These are phyloP conservation scores for Boulengeromyrus knoepffleri DNA, from an alignment of 2,113 vertebrate species.

Conservation along the genomic window DNA sequence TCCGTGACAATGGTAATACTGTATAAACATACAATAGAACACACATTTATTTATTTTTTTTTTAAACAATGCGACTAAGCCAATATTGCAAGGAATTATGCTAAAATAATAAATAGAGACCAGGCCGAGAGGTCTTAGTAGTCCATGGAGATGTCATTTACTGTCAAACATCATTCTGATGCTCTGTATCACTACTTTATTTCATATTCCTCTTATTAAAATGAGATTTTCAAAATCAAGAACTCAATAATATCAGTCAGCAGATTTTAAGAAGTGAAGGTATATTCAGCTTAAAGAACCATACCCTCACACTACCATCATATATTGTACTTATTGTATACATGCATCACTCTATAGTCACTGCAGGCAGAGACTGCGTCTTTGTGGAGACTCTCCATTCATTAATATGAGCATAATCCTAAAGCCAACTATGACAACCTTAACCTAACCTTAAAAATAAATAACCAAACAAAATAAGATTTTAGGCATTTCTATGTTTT, in stretches of 20 bases:
- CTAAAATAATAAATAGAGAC: neutral
- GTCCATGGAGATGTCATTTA: neutral
- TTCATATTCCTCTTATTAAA: neutral
- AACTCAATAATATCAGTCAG: neutral
- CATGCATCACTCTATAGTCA: neutral
- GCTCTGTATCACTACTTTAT: neutral
- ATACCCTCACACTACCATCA: neutral
- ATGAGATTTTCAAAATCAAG: neutral
- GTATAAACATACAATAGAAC: neutral
- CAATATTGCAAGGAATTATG: neutral
- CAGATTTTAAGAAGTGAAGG: neutral
- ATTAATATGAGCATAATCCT: neutral
- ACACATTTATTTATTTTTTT: neutral
- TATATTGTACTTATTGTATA: neutral
- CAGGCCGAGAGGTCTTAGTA: neutral
- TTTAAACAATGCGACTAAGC: neutral
- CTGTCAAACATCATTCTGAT: neutral
- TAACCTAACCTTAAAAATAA: neutral
- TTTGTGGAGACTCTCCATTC: neutral
- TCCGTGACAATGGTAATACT: neutral
- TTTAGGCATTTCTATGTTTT: neutral
- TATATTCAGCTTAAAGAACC: neutral
- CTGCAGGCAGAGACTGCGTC: neutral
- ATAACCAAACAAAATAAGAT: neutral
- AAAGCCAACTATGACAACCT: neutral